Base-by-base conservation (phyloP, 2,888 invertebrate genomes). In the Tipula lateralis region DNA sequence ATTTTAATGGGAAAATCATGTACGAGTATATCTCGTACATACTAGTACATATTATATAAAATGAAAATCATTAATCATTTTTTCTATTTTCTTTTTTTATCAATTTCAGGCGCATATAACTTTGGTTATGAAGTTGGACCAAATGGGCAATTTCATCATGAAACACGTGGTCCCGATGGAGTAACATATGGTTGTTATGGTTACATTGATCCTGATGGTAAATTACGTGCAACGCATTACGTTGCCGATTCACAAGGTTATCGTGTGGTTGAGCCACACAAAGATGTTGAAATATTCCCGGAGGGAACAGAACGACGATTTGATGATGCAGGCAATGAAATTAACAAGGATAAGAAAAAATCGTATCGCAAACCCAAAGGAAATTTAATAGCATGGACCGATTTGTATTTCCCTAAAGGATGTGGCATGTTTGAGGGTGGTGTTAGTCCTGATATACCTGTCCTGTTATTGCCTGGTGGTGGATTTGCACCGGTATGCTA, bases 131-230 rank as follows among this genome's bases (percentile, higher is more conserved):
- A 95, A 88, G 93, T 95, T 84, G 94, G 93, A 85, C 93, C 94
- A 2, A 93, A 93, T 87, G 94, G 94, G 66, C 95, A 95, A 90
- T 95, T 95, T 88, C 95, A 95, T 88, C 95, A 95, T 88, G 95
- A 95, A 90, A 93, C 92, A 85, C 92, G 94, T 85, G 95, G 94
- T 3, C 93, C 94, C 0, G 95, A 95, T 87, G 94, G 94, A 24
- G 94, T 95, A 19, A 95, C 95, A 0, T 95, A 95, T 87, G 95
- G 95, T 86, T 95, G 95, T 89, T 95, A 95, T 87, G 95, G 95
- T 32, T 94, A 94, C 89, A 92, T 95, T 66, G 94, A 95, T 88
- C 93, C 94, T 0, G 92, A 93, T 83, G 92, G 92, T 44, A 91
- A 91, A 85, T 91, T 94, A 12, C 92, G 93, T 39, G 94, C 93